phyloP scores from a whole-genome alignment of 2,113 vertebrate species.

The Albula glossodonta region DNA sequence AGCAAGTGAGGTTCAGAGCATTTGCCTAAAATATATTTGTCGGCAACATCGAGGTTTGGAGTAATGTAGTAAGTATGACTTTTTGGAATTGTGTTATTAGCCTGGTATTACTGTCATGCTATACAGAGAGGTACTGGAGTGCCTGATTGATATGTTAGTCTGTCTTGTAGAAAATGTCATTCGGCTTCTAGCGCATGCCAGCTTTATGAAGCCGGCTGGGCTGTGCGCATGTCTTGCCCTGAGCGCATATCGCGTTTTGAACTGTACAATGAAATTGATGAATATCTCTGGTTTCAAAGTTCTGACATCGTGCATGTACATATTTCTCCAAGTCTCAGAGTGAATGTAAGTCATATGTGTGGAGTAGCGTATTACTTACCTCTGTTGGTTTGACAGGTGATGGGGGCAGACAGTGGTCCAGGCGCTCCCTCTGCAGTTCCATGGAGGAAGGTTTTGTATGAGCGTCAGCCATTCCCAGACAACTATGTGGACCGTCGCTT shows the following conservation, averaged over 20 bases:
- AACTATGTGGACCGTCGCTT: conserved; percentile 93
- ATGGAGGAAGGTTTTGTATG: conserved; percentile 91
- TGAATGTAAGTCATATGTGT: background rate
- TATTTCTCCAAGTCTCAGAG: background rate
- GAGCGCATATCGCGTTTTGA: too few relatives aligned
- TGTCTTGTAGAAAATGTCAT: too few relatives aligned
- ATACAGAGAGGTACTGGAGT: too few relatives aligned
- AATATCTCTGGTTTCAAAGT: too few relatives aligned
- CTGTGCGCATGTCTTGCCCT: too few relatives aligned
- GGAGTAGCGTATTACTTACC: background rate
- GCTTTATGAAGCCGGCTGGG: too few relatives aligned
- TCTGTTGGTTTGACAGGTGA: conserved; percentile 43
- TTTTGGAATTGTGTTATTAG: too few relatives aligned
- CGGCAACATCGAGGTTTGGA: background rate
- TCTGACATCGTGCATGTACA: too few relatives aligned
- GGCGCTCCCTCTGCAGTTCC: conserved; percentile 50
- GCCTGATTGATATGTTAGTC: too few relatives aligned
- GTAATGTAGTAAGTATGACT: background rate
- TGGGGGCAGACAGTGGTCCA: conserved; percentile 66
- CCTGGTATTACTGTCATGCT: too few relatives aligned
- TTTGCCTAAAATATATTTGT: background rate
- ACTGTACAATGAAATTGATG: too few relatives aligned
- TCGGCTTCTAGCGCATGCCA: too few relatives aligned
- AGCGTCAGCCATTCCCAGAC: conserved; percentile 88
- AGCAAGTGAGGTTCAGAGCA: background rate